Base-by-base conservation (phyloP, 2,113 vertebrate species). In the Tiliqua scincoides region DNA sequence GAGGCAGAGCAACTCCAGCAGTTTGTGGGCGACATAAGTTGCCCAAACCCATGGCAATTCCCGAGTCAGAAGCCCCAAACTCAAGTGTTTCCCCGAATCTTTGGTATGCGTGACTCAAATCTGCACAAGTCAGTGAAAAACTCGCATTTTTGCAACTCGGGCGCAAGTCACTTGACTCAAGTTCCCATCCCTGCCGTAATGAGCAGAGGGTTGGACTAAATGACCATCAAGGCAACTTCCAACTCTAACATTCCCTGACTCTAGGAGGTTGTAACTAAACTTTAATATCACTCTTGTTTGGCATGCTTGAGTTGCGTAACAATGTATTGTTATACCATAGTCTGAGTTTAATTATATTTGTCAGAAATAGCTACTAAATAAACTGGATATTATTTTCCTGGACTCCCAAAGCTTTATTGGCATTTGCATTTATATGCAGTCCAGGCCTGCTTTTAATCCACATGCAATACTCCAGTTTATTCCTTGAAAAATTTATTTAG, bases 351-450 rank as follows among this genome's bases (percentile, higher is more conserved):
- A 43, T 37, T 57, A 75, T 63, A 84, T 84, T 52, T 63, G 72
- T 32, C 40, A 75, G 61, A 9, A 59, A 61, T 35, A 57, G 32
- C 73, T 68, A 76, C 52, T 25, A 70, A 59, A 71, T 61, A 79
- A 23, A 71, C 14, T 79, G 65, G 57, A 48, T 65, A 85, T 82
- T 77, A 79, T 82, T 89, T 21, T 89, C 82, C 71, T 75, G n/a
- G 79, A 52, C 89, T 89, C 89, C 23, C 9, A 59, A 91, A 63
- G 73, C 91, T 94, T 93, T 90, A 84, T 57, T 85, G 71, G 37
- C 40, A 21, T 70, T 12, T 86, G 37, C 2, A 0, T 0, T 83
- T 91, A 70, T 93, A 90, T 57, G 67, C 43, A 88, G 23, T 37
- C 32, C 0, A 0, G 25, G 88, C 27, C 11, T 79, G 59, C n/a